Evolutionary conservation across 1,140 invertebrate species (phyloP).

Genomic region (Temnothorax longispinosus): DNA sequence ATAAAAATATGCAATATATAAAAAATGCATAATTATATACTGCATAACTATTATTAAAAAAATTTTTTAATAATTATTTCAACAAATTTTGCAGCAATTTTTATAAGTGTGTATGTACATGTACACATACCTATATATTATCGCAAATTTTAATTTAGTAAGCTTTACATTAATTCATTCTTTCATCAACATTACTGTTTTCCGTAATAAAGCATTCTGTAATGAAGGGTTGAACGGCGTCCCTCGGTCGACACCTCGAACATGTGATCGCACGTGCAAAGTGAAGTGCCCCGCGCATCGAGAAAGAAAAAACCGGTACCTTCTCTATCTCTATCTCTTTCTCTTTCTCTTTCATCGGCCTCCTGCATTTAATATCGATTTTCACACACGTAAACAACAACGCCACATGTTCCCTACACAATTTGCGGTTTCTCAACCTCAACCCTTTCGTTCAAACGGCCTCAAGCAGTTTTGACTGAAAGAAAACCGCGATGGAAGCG

Average conservation of each 20-base stretch:
- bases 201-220: neutral
- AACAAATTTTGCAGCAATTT: neutral
- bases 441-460: neutral
- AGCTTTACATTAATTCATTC: neutral
- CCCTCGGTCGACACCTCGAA: neutral
- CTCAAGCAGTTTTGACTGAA: neutral
- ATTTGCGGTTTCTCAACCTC: constrained; percentile 25
- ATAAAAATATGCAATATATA: neutral
- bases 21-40: no score
- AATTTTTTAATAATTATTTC: neutral
- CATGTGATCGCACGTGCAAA: constrained; percentile 29
- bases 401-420: constrained; percentile 7
- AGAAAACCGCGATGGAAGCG: constrained; percentile 14
- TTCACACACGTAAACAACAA: constrained; percentile 47
- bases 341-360: neutral
- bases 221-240: constrained; percentile 11
- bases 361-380: constrained; percentile 44
- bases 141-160: neutral
- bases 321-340: neutral
- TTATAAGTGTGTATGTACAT: neutral
- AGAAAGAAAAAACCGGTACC: neutral
- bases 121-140: neutral
- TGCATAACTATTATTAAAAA: neutral
- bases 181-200: constrained; percentile 3
- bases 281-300: neutral